phyloP scores from a whole-genome alignment of 2,113 vertebrate genomes.

The Sinocyclocheilus anophthalmus region DNA sequence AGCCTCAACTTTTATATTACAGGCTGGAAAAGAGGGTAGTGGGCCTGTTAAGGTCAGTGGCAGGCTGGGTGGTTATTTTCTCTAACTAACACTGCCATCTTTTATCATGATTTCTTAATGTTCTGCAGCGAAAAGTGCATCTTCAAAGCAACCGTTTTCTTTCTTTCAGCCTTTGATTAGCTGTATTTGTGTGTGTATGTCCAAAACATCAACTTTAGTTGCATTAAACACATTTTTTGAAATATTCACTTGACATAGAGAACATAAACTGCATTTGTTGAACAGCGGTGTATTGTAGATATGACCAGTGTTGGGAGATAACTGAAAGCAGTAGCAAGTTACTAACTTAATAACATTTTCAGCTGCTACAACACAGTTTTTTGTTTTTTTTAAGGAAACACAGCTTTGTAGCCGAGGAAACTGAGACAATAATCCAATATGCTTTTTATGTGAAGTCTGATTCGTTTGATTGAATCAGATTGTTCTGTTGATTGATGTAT shows the following conservation, averaged over 20 bases:
- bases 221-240: constrained; percentile 4
- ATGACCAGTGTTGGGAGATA: neutral
- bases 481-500: neutral
- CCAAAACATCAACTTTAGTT: neutral
- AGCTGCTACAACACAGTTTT: neutral
- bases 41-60: constrained; percentile 79
- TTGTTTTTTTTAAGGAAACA: neutral
- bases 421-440: neutral
- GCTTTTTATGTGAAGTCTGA: neutral
- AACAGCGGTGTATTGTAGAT: neutral
- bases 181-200: neutral
- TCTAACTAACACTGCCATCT: constrained; percentile 46
- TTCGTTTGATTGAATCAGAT: neutral
- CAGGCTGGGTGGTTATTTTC: constrained; percentile 65
- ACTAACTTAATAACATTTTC: neutral
- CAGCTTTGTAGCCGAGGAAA: neutral
- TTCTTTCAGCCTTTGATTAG: neutral
- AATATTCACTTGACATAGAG: neutral
- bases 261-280: neutral
- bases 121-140: constrained; percentile 29
- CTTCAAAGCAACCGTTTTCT: constrained; percentile 17
- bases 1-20: constrained; percentile 99
- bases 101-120: neutral
- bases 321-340: neutral
- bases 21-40: constrained; percentile 93